Evolutionary conservation across 2,113 vertebrate species (phyloP).

Genomic region (Zingel zingel): DNA sequence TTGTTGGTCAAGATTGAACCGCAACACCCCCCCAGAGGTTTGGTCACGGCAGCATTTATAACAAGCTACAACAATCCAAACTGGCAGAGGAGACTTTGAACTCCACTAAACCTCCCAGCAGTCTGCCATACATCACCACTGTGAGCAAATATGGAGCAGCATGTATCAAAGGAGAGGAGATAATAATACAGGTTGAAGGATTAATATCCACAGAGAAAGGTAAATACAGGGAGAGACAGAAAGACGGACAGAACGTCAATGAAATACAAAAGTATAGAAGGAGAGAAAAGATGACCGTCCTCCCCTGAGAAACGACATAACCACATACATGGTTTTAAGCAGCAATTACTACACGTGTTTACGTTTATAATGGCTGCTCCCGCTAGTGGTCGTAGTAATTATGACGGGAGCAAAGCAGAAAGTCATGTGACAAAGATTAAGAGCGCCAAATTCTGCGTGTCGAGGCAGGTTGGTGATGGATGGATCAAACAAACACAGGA

Average conservation of each 20-base stretch:
- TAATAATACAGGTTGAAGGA: background rate
- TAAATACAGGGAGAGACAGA: background rate
- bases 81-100: slow-evolving; percentile 8
- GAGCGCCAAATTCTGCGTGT: no score
- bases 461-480: no score
- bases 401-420: no score
- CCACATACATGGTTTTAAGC: no score
- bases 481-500: no score
- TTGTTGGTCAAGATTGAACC: slow-evolving; percentile 11
- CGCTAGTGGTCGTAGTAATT: no score
- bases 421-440: no score
- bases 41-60: slow-evolving; percentile 21
- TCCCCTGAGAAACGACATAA: no score
- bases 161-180: background rate
- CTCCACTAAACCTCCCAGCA: background rate
- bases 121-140: background rate
- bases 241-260: background rate
- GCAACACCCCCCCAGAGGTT: background rate
- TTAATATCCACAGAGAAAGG: background rate
- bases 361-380: no score
- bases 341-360: no score
- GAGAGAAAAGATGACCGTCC: background rate
- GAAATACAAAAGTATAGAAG: background rate
- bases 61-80: background rate
- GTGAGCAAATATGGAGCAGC: background rate